Conservation (phyloP, 2,113 vertebrate genomes). For the Pseudorasbora parva region DNA sequence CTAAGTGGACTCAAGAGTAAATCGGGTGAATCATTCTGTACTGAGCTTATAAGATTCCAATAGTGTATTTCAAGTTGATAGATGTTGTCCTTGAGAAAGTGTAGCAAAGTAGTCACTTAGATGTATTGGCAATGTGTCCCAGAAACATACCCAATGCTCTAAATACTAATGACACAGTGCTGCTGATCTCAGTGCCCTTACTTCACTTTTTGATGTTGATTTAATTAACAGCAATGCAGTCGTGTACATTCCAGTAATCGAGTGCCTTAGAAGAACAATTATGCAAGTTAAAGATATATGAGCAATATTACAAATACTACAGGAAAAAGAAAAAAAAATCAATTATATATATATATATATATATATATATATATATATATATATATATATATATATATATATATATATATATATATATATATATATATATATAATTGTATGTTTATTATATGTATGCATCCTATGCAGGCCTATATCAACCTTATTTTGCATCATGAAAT, state of each 20-base stretch:
- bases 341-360: no score
- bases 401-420: no score
- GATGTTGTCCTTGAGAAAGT: constrained; percentile 56
- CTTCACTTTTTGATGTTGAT: constrained; percentile 34
- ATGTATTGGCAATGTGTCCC: constrained; percentile 44
- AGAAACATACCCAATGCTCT: constrained; percentile 27
- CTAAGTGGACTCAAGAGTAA: constrained; percentile 41
- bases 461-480: no score
- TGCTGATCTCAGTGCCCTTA: constrained; percentile 29
- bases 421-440: no score
- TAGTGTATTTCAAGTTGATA: constrained; percentile 53
- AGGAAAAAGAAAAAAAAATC: no score
- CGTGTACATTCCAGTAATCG: constrained; percentile 16
- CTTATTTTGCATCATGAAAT: no score
- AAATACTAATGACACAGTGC: constrained; percentile 36
- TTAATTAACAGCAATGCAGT: constrained; percentile 28
- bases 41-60: constrained; percentile 50
- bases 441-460: no score
- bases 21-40: constrained; percentile 39
- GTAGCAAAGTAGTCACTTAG: constrained; percentile 47
- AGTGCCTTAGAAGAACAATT: constrained; percentile 18
- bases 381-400: no score
- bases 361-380: no score
- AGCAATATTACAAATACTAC: neutral
- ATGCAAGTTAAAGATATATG: neutral